Percentiles rank a stretch among this genome's conserved stretches.
Evolutionary conservation across 2,113 vertebrate genomes (phyloP).

Genomic region (Capreolus pygargus): DNA sequence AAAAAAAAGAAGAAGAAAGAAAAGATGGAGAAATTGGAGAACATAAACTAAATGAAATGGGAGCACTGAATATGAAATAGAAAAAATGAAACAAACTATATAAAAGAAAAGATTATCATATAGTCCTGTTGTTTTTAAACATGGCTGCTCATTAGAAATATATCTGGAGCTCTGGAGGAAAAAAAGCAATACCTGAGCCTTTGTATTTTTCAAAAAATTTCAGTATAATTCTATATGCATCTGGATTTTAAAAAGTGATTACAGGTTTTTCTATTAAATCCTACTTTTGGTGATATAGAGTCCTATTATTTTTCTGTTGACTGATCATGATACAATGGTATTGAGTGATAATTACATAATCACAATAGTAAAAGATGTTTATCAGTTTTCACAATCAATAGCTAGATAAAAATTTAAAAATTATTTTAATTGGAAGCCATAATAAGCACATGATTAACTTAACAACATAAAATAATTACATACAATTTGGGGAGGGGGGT

Average conservation of each 20-base stretch:
- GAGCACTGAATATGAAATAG: not conserved
- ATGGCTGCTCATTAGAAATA: not conserved
- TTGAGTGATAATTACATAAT: not conserved
- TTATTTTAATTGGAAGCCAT: not conserved
- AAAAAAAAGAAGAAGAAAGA: not conserved
- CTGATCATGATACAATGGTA: not conserved
- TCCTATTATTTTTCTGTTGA: not conserved
- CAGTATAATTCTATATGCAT: not conserved
- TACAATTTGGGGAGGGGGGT: not conserved
- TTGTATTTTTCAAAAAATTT: not conserved
- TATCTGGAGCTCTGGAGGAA: not conserved
- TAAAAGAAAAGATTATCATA: not conserved
- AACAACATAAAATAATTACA: not conserved
- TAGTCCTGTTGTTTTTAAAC: not conserved
- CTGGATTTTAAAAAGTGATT: not conserved
- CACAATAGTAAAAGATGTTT: not conserved
- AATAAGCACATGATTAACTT: not conserved
- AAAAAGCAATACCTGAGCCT: not conserved
- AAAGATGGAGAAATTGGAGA: not conserved
- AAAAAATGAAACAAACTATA: not conserved
- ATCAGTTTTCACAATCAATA: not conserved
- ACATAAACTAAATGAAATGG: not conserved
- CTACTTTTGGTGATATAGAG: not conserved
- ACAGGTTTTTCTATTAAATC: not conserved
- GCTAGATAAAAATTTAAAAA: not conserved